These are phyloP conservation scores for Sepiola atlantica DNA, from an alignment of 2,888 invertebrate species.

Conservation along the genomic window DNA sequence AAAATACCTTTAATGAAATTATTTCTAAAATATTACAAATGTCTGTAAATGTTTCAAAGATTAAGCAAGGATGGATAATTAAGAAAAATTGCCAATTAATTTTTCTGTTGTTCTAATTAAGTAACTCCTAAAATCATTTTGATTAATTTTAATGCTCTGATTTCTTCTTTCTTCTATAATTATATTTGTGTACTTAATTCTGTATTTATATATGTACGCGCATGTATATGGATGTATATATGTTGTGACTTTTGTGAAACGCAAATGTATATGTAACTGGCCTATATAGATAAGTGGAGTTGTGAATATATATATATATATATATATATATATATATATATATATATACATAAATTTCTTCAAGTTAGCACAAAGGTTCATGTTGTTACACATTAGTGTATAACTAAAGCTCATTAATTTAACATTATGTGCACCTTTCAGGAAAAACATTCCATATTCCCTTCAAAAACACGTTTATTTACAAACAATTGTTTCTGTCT, in stretches of 20 bases:
- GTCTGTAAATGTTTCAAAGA: slow-evolving; percentile 6
- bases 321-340: neutral
- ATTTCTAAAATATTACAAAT: slow-evolving; percentile 32
- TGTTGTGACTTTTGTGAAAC: neutral
- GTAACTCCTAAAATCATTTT: slow-evolving; percentile 32
- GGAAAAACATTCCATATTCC: too few relatives aligned
- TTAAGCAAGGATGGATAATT: slow-evolving; percentile 14
- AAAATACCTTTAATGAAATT: neutral
- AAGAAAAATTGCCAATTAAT: slow-evolving; percentile 32
- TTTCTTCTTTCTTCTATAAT: neutral
- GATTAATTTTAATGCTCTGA: neutral
- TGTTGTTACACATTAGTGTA: too few relatives aligned
- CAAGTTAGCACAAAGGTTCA: too few relatives aligned
- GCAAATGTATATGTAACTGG: neutral
- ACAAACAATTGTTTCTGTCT: too few relatives aligned
- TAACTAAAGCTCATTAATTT: too few relatives aligned
- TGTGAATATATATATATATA: neutral
- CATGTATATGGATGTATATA: neutral
- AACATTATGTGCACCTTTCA: too few relatives aligned
- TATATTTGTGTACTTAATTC: neutral
- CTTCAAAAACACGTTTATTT: too few relatives aligned
- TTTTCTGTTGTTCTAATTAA: slow-evolving; percentile 1
- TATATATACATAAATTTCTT: too few relatives aligned
- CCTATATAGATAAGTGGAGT: neutral
- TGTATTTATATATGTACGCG: neutral